These are phyloP conservation scores for Pipra filicauda DNA, from an alignment of 2,113 vertebrate genomes.

Conservation along the genomic window DNA sequence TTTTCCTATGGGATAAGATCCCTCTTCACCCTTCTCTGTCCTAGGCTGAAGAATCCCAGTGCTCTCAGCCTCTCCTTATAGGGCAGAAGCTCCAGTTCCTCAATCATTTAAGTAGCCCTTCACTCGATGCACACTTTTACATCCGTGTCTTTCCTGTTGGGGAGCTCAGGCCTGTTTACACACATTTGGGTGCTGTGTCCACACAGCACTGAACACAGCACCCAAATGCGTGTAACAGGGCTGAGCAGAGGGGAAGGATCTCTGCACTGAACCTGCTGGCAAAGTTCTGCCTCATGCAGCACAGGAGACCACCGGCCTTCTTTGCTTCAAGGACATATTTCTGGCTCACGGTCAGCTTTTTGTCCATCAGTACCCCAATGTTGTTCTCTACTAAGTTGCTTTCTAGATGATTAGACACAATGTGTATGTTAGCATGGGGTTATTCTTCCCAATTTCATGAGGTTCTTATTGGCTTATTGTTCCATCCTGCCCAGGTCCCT, in stretches of 20 bases:
- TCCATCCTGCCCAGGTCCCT: neutral
- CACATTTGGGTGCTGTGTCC: neutral
- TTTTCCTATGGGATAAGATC: neutral
- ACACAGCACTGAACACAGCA: neutral
- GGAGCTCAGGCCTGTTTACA: neutral
- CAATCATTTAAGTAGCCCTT: neutral
- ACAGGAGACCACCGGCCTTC: neutral
- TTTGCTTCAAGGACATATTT: neutral
- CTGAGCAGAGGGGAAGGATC: neutral
- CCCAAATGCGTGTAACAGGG: too few relatives aligned
- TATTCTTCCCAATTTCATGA: neutral
- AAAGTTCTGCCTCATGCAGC: neutral
- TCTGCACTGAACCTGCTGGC: neutral
- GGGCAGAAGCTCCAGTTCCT: neutral
- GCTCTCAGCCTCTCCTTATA: neutral
- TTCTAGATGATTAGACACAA: neutral
- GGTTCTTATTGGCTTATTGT: neutral
- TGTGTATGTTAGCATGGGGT: accelerated
- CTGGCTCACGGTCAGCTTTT: neutral
- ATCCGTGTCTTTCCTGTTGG: neutral
- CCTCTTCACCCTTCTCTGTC: neutral
- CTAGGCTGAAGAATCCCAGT: neutral
- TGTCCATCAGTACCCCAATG: neutral
- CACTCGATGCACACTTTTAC: accelerated
- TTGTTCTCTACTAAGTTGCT: neutral